Percentiles rank a stretch among this genome's conserved stretches.
These are phyloP conservation scores for Sycophaga agraensis DNA, from an alignment of 1,140 invertebrate species.

Conservation along the genomic window DNA sequence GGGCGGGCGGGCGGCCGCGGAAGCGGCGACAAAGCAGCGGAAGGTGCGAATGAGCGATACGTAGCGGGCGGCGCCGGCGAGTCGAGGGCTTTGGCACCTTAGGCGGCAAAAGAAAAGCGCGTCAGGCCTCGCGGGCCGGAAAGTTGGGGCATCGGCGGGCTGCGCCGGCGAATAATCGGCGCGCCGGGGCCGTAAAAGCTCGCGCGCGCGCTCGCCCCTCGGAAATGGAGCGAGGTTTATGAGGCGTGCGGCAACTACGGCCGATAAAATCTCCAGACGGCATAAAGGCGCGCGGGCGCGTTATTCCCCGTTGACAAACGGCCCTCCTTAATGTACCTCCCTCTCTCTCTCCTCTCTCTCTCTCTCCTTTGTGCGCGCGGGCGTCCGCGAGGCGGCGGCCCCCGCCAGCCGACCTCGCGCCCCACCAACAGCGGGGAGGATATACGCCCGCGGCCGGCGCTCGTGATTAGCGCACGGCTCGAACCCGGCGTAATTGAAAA, in stretches of 20 bases:
- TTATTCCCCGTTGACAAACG: constrained; percentile 35
- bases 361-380: neutral
- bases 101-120: too few species aligned
- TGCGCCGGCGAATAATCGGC: too few species aligned
- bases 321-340: constrained; percentile 27
- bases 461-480: too few species aligned
- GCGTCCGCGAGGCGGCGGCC: neutral
- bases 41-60: too few species aligned
- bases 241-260: constrained; percentile 40
- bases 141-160: neutral
- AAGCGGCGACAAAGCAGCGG: too few species aligned
- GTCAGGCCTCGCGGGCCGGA: neutral
- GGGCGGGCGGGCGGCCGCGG: too few species aligned
- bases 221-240: constrained; percentile 39
- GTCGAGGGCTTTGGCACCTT: too few species aligned
- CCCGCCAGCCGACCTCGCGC: neutral
- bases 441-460: too few species aligned
- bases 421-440: too few species aligned
- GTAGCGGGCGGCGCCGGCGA: too few species aligned
- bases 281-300: constrained; percentile 29
- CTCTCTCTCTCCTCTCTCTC: neutral
- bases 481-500: too few species aligned
- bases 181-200: constrained; percentile 9
- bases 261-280: constrained; percentile 36
- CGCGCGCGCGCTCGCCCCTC: constrained; percentile 18